phyloP scores from a whole-genome alignment of 2,797 vertebrate genomes.

The Crax fasciolata region DNA sequence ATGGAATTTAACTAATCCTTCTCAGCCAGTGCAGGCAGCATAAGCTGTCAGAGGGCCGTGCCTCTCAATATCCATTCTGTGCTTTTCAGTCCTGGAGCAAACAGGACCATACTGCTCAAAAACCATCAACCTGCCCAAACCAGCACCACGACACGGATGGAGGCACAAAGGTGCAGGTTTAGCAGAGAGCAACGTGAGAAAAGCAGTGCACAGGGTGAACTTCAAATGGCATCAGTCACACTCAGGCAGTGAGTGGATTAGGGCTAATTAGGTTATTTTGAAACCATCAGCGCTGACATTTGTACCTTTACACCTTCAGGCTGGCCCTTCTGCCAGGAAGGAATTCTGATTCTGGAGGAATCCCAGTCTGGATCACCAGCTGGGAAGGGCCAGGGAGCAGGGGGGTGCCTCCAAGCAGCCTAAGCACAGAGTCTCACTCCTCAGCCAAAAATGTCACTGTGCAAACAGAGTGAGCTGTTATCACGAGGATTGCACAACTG shows the following conservation, averaged over 20 bases:
- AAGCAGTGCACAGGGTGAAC: not conserved
- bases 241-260: not conserved
- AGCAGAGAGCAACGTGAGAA: not conserved
- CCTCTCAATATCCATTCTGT: too few relatives aligned
- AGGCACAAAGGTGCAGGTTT: not conserved
- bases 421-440: not conserved
- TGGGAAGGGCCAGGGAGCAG: not conserved
- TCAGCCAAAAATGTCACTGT: not conserved
- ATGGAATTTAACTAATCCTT: not conserved
- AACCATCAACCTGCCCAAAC: not conserved
- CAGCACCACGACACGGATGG: accelerated
- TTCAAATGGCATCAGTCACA: not conserved
- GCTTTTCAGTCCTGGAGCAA: not conserved
- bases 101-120: not conserved
- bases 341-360: not conserved
- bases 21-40: too few relatives aligned
- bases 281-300: not conserved
- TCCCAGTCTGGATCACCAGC: not conserved
- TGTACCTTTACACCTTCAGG: not conserved
- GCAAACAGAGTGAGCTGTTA: not conserved
- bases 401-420: too few relatives aligned
- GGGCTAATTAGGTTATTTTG: not conserved
- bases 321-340: not conserved
- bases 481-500: not conserved
- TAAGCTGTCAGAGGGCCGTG: accelerated